Percentiles rank a stretch among this genome's conserved stretches.
Evolutionary conservation across 1,140 invertebrate species (phyloP).

Genomic region (Drosophila grimshawi): DNA sequence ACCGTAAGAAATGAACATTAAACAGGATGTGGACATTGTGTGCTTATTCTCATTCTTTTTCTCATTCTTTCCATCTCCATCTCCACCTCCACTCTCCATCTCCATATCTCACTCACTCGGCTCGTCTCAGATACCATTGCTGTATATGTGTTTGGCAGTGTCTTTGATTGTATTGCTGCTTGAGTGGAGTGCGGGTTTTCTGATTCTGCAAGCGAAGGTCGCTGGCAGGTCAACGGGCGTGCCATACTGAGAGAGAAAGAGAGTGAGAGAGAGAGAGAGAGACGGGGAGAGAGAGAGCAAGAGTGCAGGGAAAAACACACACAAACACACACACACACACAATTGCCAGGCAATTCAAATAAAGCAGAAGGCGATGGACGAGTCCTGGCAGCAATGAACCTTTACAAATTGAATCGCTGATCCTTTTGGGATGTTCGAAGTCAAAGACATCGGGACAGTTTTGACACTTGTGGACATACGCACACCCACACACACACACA

Average conservation of each 20-base stretch:
- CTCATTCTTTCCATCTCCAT: background rate
- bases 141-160: slow-evolving; percentile 18
- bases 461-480: slow-evolving; percentile 39
- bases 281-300: background rate
- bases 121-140: slow-evolving; percentile 1
- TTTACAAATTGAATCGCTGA: slow-evolving; percentile 61
- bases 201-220: slow-evolving; percentile 52
- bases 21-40: slow-evolving; percentile 62
- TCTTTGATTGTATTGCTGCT: slow-evolving; percentile 65
- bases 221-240: slow-evolving; percentile 64
- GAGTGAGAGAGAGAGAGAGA: background rate
- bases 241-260: slow-evolving; percentile 1
- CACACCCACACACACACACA: slow-evolving; percentile 4
- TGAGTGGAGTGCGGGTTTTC: slow-evolving; percentile 45
- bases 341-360: slow-evolving; percentile 22
- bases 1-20: slow-evolving; percentile 77
- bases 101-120: no score
- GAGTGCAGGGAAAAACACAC: background rate
- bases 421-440: slow-evolving; percentile 51
- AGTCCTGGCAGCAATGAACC: slow-evolving; percentile 40
- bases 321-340: slow-evolving; percentile 1
- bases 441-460: slow-evolving; percentile 28
- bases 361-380: slow-evolving; percentile 3
- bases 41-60: background rate
- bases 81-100: background rate